Conservation (phyloP, 2,797 vertebrate species). For the Salmo trutta region DNA sequence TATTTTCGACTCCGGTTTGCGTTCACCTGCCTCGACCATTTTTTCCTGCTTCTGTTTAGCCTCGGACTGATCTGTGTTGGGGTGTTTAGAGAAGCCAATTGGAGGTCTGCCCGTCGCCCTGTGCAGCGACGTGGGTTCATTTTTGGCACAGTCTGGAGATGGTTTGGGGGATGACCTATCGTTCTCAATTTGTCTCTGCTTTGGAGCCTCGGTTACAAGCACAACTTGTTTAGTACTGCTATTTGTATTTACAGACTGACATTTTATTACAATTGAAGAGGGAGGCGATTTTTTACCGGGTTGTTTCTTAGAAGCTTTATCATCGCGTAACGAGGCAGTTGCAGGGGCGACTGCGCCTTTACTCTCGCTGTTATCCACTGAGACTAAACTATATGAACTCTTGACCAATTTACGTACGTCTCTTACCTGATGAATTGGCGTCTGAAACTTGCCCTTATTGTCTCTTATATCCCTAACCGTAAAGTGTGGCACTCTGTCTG, state of each 20-base stretch:
- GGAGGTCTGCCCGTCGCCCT: conserved; percentile 73
- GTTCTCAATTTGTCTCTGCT: conserved; percentile 42
- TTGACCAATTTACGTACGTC: conserved; percentile 96
- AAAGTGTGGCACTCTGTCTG: conserved; percentile 88
- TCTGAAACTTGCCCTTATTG: conserved; percentile 83
- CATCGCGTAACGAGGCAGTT: conserved; percentile 54
- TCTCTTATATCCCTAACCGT: conserved; percentile 90
- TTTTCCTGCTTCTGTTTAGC: conserved; percentile 78
- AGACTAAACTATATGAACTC: conserved; percentile 85
- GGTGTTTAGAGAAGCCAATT: conserved; percentile 72
- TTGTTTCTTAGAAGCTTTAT: conserved; percentile 69
- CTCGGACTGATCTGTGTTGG: conserved; percentile 75
- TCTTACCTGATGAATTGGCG: conserved; percentile 91
- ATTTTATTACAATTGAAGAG: conserved; percentile 90
- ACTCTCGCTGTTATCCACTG: conserved; percentile 73
- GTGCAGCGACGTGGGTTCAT: conserved; percentile 75
- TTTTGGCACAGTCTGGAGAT: conserved; percentile 72
- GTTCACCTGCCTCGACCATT: conserved; percentile 65
- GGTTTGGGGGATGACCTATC: conserved; percentile 58
- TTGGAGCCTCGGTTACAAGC: conserved; percentile 15
- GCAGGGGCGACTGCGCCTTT: conserved; percentile 44
- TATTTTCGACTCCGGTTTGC: conserved; percentile 67
- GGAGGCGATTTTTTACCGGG: conserved; percentile 65
- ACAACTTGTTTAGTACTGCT: conserved; percentile 45
- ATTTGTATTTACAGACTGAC: conserved; percentile 86